Conservation (phyloP, 2,888 invertebrate genomes). For the Diadromus collaris region DNA sequence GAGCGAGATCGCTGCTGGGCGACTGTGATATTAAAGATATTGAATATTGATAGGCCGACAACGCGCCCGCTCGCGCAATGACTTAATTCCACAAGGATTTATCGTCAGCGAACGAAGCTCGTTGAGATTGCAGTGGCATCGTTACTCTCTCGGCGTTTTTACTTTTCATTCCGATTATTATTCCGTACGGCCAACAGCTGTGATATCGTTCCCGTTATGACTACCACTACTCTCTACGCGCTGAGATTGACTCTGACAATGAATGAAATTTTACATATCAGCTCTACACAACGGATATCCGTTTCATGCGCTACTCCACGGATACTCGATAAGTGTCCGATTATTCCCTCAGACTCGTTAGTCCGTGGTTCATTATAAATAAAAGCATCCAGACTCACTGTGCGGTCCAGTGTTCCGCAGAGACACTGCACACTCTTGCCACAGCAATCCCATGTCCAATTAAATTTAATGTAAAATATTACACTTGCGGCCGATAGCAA, state of each 20-base stretch:
- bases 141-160: background rate
- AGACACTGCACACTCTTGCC: background rate
- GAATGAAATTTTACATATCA: background rate
- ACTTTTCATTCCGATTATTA: constrained; percentile 13
- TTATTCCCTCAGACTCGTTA: background rate
- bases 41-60: constrained; percentile 65
- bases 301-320: background rate
- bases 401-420: constrained; percentile 2
- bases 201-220: constrained; percentile 12
- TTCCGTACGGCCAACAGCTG: background rate
- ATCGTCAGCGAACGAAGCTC: constrained; percentile 39
- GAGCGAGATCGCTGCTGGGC: constrained; percentile 17
- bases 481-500: constrained; percentile 5
- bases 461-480: constrained; percentile 19
- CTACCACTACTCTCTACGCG: background rate
- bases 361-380: background rate
- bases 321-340: background rate
- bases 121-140: background rate
- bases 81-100: constrained; percentile 66
- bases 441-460: constrained; percentile 14
- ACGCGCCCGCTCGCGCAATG: constrained; percentile 46
- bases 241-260: background rate
- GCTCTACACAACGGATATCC: background rate
- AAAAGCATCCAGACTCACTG: background rate
- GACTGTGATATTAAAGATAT: constrained; percentile 63